Evolutionary conservation across 2,113 vertebrate species (phyloP).

Genomic region (Brachyistius frenatus): DNA sequence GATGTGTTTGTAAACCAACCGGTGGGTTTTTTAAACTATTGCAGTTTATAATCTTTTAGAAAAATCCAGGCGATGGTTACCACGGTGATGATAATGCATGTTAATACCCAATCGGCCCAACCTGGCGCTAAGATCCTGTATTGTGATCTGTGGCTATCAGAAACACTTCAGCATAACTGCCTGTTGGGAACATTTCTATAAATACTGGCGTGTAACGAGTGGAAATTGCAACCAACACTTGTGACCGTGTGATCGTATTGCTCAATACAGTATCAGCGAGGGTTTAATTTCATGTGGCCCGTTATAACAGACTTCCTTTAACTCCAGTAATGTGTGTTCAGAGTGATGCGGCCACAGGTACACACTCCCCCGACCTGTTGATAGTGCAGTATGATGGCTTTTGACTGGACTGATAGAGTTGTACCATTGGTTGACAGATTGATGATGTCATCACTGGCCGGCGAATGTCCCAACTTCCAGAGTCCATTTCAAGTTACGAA

Average conservation of each 20-base stretch:
- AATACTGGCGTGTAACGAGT: neutral
- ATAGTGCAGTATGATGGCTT: too few species aligned
- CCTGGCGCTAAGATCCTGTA: neutral
- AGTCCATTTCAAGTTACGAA: too few species aligned
- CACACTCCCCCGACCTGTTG: too few species aligned
- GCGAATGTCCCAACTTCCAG: too few species aligned
- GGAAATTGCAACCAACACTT: neutral
- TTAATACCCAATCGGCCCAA: neutral
- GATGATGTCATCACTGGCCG: too few species aligned
- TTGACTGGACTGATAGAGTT: too few species aligned
- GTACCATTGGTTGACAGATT: too few species aligned
- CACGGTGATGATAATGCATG: neutral
- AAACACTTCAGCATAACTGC: slow-evolving; percentile 25
- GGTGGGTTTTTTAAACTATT: too few species aligned
- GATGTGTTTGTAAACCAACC: too few species aligned
- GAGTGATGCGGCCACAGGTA: neutral
- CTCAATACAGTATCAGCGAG: too few species aligned
- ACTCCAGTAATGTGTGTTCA: neutral
- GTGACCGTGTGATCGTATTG: too few species aligned
- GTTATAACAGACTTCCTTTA: neutral
- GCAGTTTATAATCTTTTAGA: neutral
- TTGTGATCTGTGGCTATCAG: neutral
- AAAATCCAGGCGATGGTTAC: neutral
- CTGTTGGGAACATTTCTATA: neutral
- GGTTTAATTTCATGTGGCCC: neutral